Evolutionary conservation across 2,113 vertebrate species (phyloP).

Genomic region (Nematolebias whitei): DNA sequence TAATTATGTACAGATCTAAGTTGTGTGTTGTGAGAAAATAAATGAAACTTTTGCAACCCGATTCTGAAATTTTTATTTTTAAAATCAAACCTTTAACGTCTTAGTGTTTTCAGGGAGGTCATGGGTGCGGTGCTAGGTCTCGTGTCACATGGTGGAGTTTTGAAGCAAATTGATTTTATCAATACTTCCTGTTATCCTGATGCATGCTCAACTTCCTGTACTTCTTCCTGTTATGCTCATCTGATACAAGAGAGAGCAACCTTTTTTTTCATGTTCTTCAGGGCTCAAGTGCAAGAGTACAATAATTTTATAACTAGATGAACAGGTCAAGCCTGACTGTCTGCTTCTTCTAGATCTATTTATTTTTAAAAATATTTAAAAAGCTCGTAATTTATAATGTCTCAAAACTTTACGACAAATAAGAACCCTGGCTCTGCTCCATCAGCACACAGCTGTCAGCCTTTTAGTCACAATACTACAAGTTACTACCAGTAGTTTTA

Average conservation of each 20-base stretch:
- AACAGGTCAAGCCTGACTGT: no score
- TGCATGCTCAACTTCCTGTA: no score
- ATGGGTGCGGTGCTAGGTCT: no score
- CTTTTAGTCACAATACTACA: slow-evolving; percentile 18
- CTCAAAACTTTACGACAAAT: no score
- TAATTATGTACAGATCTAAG: slow-evolving; percentile 80
- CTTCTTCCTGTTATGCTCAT: neutral
- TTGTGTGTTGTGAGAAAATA: slow-evolving; percentile 74
- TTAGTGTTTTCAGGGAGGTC: neutral
- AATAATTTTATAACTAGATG: no score
- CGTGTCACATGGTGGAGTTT: neutral
- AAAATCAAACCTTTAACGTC: neutral
- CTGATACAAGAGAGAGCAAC: slow-evolving; percentile 42
- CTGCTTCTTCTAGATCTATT: no score
- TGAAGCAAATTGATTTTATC: neutral
- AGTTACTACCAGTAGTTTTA: no score
- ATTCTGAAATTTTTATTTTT: neutral
- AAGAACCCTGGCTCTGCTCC: no score
- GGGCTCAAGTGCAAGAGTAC: no score
- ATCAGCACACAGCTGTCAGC: slow-evolving; percentile 15
- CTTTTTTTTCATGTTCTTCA: neutral
- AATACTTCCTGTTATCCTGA: neutral
- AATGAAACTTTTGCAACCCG: slow-evolving; percentile 72
- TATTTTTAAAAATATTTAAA: no score
- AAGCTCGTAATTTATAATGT: no score